Evolutionary conservation across 2,113 vertebrate genomes (phyloP), one percentile per base, ranked within the genome.

Genomic region (cat (Felis catus)): DNA sequence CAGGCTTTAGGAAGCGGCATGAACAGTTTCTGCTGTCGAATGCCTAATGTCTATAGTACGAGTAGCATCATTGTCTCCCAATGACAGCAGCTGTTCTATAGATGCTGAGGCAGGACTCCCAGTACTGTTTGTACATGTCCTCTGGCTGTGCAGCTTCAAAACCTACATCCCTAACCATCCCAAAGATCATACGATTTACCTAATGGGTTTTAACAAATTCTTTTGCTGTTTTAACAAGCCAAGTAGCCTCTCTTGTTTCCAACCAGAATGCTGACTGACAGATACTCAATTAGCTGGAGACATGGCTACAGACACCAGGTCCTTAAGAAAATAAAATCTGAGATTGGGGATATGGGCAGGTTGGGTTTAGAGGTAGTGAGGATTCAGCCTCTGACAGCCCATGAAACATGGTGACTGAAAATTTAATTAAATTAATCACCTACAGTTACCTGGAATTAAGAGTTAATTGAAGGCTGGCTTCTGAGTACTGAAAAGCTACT

Each of bases 401-500:
- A 66, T 51, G 21, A 68, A 79, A 93, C 11, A 66, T 0, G 10
- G 33, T 27, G 45, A 63, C 15, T 86, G 39, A 88, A 61, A 16
- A 48, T 74, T 92, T 87, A 82, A 93, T 95, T 87, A 93, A 92
- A 45, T 74, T 87, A 93, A 93, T 55, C n/a, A 58, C 39, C 29
- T 65, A 73, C 0, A 27, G 68, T 88, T 92, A 41, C 63, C n/a
- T 33, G 68, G 21, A 89, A 51, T 76, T 53, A 79, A 87, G 31
- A 31, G 6, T 5, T 80, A 51, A 82, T 61, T 70, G 65, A 74
- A 95, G 36, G 7, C n/a, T 70, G 48, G 1, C 27, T 55, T 83
- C 48, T 65, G 74, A 91, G 51, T 16, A 61, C 25, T 5, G 15
- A 92, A 16, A 86, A 91, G 4, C 48, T 33, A 25, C 53, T 53